phyloP scores from a whole-genome alignment of 2,888 invertebrate genomes.

The Drosophila anomalata region DNA sequence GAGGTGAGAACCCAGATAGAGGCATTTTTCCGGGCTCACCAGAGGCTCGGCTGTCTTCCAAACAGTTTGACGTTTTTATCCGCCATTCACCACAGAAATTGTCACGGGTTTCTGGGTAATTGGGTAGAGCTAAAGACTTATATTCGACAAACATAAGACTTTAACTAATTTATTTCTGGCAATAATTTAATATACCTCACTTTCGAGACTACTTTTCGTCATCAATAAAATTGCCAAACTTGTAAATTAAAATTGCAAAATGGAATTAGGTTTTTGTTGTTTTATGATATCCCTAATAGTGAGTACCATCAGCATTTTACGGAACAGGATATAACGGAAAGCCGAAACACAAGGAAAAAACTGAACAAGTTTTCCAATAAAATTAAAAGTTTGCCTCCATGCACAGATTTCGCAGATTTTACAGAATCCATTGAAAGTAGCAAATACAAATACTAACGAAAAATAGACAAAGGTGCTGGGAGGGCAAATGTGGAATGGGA shows the following conservation, averaged over 20 bases:
- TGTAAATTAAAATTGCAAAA: neutral
- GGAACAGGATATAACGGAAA: constrained; percentile 20
- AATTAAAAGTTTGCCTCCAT: constrained; percentile 76
- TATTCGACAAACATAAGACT: too few relatives aligned
- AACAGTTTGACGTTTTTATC: constrained; percentile 12
- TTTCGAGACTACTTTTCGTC: neutral
- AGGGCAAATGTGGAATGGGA: constrained; percentile 1
- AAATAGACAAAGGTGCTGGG: constrained; percentile 12
- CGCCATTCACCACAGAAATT: constrained; percentile 14
- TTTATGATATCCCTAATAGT: constrained; percentile 1
- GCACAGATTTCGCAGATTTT: constrained; percentile 63
- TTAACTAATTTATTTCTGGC: too few relatives aligned
- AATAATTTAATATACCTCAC: too few relatives aligned
- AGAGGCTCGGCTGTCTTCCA: constrained; percentile 5
- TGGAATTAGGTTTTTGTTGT: neutral
- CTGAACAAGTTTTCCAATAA: constrained; percentile 74
- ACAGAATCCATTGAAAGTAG: constrained; percentile 72
- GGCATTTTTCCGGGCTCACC: constrained; percentile 5
- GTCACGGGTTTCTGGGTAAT: neutral
- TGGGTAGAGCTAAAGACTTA: neutral
- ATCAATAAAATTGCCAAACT: neutral
- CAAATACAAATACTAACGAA: constrained; percentile 56
- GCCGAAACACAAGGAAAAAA: constrained; percentile 42
- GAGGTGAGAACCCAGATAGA: constrained; percentile 11
- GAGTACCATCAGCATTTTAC: constrained; percentile 1